Evolutionary conservation across 2,113 vertebrate genomes (phyloP), one percentile per base, ranked within the genome.

Genomic region (Saguinus imperator): DNA sequence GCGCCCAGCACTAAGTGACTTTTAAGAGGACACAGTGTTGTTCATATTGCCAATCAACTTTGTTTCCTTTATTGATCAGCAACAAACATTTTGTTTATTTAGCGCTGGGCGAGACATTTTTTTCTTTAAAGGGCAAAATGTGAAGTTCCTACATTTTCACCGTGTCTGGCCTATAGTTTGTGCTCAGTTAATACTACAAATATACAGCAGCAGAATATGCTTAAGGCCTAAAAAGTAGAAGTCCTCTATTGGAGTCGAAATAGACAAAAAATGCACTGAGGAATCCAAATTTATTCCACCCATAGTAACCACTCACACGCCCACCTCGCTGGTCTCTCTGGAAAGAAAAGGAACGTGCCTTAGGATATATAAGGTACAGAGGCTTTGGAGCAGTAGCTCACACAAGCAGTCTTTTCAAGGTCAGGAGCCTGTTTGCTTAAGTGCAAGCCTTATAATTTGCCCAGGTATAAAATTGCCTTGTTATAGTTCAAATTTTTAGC

Each of bases 391-490:
- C 3, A 7, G 25, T 0, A 77, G 58, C 72, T 45, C 37, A 96
- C 27, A 21, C 9, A 21, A 21, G 48, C 21, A 32, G 50, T 29
- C 4, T 50, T 80, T 85, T 91, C 66, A 91, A 95, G 85, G 79
- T 68, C 86, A 94, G n/a, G 12, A 91, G 12, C 5, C 81, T 43
- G 14, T 82, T 85, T 68, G 58, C 73, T 89, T 96, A 94, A 82
- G 25, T 70, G 32, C 40, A 83, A 52, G 57, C 20, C 72, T 87
- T 89, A 88, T 52, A 70, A 80, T 91, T 91, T 94, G 27, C 8
- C 43, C 45, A 73, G 73, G n/a, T 79, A 89, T 52, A 96, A 95
- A 98, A 96, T 86, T 97, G 91, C 70, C 86, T 87, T 94, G 25
- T 80, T 93, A 37, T 94, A 40, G 27, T 93, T 97, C 73, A 93